phyloP scores from a whole-genome alignment of 2,113 vertebrate genomes.

The Mastomys coucha region DNA sequence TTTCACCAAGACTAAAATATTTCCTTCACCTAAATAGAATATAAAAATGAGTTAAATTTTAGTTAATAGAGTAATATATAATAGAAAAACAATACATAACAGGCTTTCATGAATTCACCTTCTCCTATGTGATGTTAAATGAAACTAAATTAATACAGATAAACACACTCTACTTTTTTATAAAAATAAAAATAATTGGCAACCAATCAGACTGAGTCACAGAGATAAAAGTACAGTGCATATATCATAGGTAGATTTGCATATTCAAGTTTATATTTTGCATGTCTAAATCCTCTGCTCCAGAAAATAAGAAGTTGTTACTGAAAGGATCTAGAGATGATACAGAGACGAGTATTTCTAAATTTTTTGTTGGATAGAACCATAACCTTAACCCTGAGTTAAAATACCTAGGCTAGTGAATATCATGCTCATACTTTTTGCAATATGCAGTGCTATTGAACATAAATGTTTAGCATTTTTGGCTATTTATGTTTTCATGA shows the following conservation, averaged over 20 bases:
- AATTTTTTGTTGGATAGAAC: not conserved
- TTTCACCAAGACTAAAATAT: not conserved
- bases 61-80: not conserved
- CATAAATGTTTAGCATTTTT: not conserved
- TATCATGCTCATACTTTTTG: not conserved
- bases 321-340: not conserved
- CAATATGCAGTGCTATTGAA: not conserved
- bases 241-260: not conserved
- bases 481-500: not conserved
- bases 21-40: not conserved
- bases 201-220: not conserved
- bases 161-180: not conserved
- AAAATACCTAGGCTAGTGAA: not conserved
- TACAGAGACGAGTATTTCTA: not conserved
- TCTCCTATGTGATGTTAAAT: not conserved
- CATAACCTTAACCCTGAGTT: not conserved
- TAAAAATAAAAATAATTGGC: not conserved
- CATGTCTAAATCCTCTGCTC: too few species aligned
- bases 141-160: not conserved
- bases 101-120: not conserved
- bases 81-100: not conserved
- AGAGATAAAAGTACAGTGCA: not conserved
- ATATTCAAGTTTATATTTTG: not conserved
- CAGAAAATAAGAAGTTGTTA: not conserved
- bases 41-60: not conserved